A percentile compares a stretch with the other conserved stretches of the same genome.
These are phyloP conservation scores for Volucella zonaria DNA, from an alignment of 2,888 invertebrate species.

Conservation along the genomic window DNA sequence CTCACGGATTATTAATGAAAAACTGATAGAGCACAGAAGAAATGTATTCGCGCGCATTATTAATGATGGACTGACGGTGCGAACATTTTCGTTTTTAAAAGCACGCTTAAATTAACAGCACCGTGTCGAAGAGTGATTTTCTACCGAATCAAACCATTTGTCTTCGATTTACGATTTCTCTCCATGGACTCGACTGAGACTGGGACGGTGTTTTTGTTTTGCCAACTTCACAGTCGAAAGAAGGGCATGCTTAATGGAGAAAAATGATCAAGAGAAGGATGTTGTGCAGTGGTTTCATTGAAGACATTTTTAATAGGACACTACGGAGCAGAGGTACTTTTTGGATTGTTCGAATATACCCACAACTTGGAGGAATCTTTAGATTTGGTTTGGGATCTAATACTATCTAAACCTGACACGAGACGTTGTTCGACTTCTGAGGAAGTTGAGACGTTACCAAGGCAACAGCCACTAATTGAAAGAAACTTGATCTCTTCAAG, in stretches of 20 bases:
- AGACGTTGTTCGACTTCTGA: no score
- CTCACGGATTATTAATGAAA: slow-evolving; percentile 57
- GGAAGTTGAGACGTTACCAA: no score
- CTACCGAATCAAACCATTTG: slow-evolving; percentile 56
- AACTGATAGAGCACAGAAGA: slow-evolving; percentile 59
- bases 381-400: no score
- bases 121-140: slow-evolving; percentile 66
- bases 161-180: slow-evolving; percentile 66
- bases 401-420: no score
- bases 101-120: slow-evolving; percentile 68
- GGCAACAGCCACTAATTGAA: no score
- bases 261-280: background rate
- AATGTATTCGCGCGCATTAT: slow-evolving; percentile 46
- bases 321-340: no score
- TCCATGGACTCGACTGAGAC: background rate
- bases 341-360: no score
- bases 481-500: no score
- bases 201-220: slow-evolving; percentile 28
- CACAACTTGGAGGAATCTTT: no score
- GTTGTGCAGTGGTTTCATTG: no score
- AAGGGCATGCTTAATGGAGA: slow-evolving; percentile 29
- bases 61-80: slow-evolving; percentile 54
- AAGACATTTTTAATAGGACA: no score
- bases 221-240: slow-evolving; percentile 12
- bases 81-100: slow-evolving; percentile 65